A percentile compares a stretch with the other conserved stretches of the same genome.
phyloP scores from a whole-genome alignment of 2,888 invertebrate genomes.

The Temnothorax rugatulus region DNA sequence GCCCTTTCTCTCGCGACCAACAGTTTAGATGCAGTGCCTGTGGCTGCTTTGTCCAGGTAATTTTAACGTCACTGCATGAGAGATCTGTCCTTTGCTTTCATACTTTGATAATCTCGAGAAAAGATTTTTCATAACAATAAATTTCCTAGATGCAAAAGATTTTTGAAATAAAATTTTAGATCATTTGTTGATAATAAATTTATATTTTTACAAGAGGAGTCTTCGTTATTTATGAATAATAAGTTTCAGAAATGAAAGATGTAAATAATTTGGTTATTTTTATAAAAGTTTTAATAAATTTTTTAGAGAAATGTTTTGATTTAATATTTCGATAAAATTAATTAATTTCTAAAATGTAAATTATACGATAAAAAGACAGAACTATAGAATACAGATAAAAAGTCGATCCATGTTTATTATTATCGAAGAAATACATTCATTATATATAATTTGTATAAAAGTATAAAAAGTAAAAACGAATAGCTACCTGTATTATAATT shows the following conservation, averaged over 20 bases:
- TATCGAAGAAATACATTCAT: neutral
- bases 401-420: neutral
- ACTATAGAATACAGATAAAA: neutral
- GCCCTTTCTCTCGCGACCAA: slow-evolving; percentile 94
- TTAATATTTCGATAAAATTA: neutral
- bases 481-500: neutral
- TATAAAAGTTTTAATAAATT: slow-evolving; percentile 3
- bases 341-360: neutral
- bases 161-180: neutral
- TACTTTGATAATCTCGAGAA: neutral
- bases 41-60: slow-evolving; percentile 88
- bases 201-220: neutral
- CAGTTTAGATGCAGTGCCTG: slow-evolving; percentile 91
- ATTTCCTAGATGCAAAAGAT: neutral
- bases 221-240: neutral
- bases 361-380: neutral
- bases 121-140: neutral
- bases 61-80: neutral
- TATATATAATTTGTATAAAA: neutral
- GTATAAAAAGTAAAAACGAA: neutral
- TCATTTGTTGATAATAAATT: neutral
- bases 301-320: neutral
- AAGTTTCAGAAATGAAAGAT: neutral
- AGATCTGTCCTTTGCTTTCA: neutral
- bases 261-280: neutral